Evolutionary conservation across 2,797 vertebrate genomes (phyloP), one percentile per base, ranked within the genome.

Genomic region (Sebastes steindachneri): DNA sequence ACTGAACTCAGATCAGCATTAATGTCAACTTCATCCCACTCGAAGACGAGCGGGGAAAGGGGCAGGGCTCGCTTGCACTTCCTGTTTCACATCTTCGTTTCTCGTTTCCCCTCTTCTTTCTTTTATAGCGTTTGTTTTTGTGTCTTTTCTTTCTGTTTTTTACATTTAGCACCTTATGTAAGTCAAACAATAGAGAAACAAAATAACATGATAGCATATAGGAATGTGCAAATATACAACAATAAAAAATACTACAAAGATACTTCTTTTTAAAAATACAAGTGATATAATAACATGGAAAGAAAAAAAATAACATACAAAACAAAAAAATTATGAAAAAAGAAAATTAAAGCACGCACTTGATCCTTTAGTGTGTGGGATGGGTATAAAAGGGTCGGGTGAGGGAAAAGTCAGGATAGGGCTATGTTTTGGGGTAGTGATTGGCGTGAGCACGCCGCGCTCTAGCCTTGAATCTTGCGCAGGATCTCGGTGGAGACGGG

Each of bases 201-300:
- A 93, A 96, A 94, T 63, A 95, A 93, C 92, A 95, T 94, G 96
- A 96, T 96, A 96, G 96, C 95, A 88, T 94, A 86, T 91, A 92
- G 94, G 95, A 96, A 97, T 99, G 98, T 99, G 98, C 98, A 99
- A 99, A 98, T 97, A 95, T 98, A 99, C 97, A 98, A 97, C 97
- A 96, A 96, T 95, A 97, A 95, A 71, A 96, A 97, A 96, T 96
- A 96, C 96, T 97, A 97, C 94, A 96, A 97, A 97, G 96, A 96
- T 96, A 96, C 93, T 93, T 95, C 94, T 96, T 96, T 93, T 95
- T 93, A 96, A 97, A 97, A 97, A 96, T 96, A 97, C 79, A 97
- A 95, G 88, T 89, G 88, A 94, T 91, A 91, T 88, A 91, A 91
- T 89, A 91, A 82, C 87, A 73, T 88, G 79, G 81, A 85, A 89